Base-by-base conservation (phyloP, 2,797 vertebrate genomes). In the Tokudaia tokunoshimensis region DNA sequence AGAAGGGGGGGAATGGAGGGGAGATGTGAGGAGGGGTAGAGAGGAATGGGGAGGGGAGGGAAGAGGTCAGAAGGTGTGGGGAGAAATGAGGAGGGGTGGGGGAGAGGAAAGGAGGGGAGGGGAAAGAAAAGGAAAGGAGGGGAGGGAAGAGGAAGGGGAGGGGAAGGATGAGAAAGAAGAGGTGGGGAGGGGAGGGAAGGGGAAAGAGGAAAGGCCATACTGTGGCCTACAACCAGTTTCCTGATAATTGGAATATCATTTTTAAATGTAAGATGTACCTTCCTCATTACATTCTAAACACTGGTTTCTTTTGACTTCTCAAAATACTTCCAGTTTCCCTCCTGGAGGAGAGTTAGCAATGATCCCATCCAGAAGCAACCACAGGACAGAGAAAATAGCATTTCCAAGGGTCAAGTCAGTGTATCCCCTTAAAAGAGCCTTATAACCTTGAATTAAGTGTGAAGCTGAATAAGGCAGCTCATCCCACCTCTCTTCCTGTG, bases 191-290 rank as follows among this genome's bases (percentile, higher is more conserved):
- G 15, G 34, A n/a, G 13, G 6, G 26, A 0, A n/a, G 31, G 5
- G 4, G 17, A 13, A 9, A n/a, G 8, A 26, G 31, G 7, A 15
- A 72, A 88, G 34, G 52, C 74, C 22, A 74, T 34, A 44, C 34
- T 80, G 4, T 86, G 34, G 6, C 59, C 50, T 81, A 89, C n/a
- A 11, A n/a, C 4, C 87, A 95, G 70, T 92, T 63, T 90, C 92
- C 85, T 90, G 55, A 80, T 94, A 74, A 92, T n/a, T 63, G 29
- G 15, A 92, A 93, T 94, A 79, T 50, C 41, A 67, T 89, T 87
- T 96, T 84, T 59, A 20, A 88, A 75, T 95, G 81, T 95, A 90
- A 96, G 52, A 97, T 95, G 93, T 84, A 92, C 24, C 63, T 92
- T 88, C 70, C 34, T 57, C 75, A 31, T 94, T 37, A 94, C 95